phyloP scores from a whole-genome alignment of 2,113 vertebrate species.

The Otis tarda region DNA sequence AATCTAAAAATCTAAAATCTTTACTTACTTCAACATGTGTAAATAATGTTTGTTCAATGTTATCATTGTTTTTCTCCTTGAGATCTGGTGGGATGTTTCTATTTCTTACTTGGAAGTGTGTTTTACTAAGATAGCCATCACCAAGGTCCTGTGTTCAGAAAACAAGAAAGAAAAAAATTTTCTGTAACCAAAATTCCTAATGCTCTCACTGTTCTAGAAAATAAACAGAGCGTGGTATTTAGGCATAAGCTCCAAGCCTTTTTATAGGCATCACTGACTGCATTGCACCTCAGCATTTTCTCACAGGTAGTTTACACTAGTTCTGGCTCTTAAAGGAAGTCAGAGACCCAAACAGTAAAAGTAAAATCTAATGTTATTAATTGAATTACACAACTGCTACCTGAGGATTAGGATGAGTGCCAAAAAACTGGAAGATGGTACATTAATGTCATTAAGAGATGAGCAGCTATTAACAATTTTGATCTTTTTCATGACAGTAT shows the following conservation, averaged over 20 bases:
- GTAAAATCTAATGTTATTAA: not conserved
- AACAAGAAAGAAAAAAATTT: conserved; percentile 20
- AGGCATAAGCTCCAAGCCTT: not conserved
- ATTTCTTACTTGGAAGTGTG: conserved; percentile 59
- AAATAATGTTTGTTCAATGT: not conserved
- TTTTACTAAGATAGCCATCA: conserved; percentile 80
- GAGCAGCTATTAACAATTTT: not conserved
- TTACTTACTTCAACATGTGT: conserved; percentile 71
- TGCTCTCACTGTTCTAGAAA: conserved; percentile 6
- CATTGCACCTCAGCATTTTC: not conserved
- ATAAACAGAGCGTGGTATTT: conserved; percentile 9
- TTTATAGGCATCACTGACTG: not conserved
- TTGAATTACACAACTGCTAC: not conserved
- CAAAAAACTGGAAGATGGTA: not conserved
- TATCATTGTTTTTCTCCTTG: not conserved
- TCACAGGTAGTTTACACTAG: not conserved
- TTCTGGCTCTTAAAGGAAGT: not conserved
- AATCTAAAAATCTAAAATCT: not conserved
- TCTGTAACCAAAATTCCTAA: conserved; percentile 13
- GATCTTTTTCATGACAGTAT: not conserved
- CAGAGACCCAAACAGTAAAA: not conserved
- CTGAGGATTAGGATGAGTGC: not conserved
- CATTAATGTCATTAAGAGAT: not conserved
- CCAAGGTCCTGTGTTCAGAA: conserved; percentile 66
- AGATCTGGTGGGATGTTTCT: not conserved